Evolutionary conservation across 2,797 vertebrate species (phyloP).

Genomic region (Pterois miles): DNA sequence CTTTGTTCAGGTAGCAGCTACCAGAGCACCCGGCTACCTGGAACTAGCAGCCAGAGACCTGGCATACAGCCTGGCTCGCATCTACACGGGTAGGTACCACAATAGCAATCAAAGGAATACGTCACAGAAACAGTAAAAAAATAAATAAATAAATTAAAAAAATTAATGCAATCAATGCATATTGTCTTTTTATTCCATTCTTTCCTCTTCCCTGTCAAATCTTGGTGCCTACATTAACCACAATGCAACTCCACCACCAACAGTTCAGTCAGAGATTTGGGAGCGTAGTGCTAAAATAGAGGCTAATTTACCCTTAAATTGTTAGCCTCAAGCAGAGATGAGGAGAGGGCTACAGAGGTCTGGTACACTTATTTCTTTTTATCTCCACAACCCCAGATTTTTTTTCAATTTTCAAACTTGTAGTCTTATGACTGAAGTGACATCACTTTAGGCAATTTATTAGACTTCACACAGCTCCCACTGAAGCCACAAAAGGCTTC

Average conservation of each 20-base stretch:
- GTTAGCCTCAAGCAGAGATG: background rate
- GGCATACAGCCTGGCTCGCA: conserved; percentile 85
- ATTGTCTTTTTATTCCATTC: background rate
- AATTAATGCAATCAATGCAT: background rate
- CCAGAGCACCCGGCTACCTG: conserved; percentile 56
- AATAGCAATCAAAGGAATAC: background rate
- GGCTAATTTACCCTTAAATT: background rate
- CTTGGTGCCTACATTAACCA: background rate
- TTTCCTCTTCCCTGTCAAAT: background rate
- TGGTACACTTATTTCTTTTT: background rate
- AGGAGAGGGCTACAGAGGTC: too few relatives aligned
- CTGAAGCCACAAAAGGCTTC: background rate
- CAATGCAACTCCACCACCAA: background rate
- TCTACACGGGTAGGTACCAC: conserved; percentile 82
- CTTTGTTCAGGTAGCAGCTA: conserved; percentile 68
- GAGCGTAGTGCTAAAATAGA: background rate
- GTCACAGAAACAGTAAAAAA: background rate
- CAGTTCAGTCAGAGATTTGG: background rate
- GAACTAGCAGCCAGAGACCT: conserved; percentile 87
- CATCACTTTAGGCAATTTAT: background rate
- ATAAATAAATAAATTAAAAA: background rate
- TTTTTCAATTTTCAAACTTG: background rate
- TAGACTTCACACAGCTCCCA: background rate
- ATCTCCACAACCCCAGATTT: background rate
- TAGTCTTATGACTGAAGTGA: background rate